phyloP scores from a whole-genome alignment of 2,113 vertebrate species.

The Columbina picui region DNA sequence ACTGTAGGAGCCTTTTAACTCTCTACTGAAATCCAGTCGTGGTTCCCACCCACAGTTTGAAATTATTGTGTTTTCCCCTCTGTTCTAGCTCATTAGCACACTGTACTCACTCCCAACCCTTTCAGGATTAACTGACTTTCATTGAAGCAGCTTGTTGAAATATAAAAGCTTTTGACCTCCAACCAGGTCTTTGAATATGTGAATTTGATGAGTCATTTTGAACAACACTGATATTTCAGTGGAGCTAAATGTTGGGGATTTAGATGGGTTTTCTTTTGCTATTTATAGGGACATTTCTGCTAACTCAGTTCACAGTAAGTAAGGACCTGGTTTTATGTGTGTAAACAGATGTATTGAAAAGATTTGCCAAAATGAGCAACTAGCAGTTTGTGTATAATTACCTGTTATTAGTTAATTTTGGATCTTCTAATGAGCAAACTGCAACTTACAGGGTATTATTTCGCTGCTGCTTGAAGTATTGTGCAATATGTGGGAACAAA shows the following conservation, averaged over 20 bases:
- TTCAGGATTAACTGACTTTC: background rate
- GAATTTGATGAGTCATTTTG: background rate
- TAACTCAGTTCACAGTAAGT: background rate
- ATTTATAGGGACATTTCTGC: background rate
- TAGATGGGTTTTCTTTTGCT: background rate
- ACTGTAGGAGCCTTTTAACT: background rate
- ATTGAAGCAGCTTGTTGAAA: background rate
- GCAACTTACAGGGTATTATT: background rate
- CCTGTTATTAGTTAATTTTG: background rate
- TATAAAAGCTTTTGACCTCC: background rate
- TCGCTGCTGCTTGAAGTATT: background rate
- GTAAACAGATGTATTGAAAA: background rate
- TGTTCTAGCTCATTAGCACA: background rate
- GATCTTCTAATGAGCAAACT: background rate
- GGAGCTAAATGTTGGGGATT: background rate
- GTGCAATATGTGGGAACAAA: background rate
- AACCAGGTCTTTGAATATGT: background rate
- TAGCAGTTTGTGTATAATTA: background rate
- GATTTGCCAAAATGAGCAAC: background rate
- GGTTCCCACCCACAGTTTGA: rapidly evolving
- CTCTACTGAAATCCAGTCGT: background rate
- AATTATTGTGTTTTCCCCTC: background rate
- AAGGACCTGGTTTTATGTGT: background rate
- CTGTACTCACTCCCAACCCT: background rate
- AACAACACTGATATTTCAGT: background rate